phyloP scores from a whole-genome alignment of 2,888 invertebrate genomes.

The Opisthograptis luteolata region DNA sequence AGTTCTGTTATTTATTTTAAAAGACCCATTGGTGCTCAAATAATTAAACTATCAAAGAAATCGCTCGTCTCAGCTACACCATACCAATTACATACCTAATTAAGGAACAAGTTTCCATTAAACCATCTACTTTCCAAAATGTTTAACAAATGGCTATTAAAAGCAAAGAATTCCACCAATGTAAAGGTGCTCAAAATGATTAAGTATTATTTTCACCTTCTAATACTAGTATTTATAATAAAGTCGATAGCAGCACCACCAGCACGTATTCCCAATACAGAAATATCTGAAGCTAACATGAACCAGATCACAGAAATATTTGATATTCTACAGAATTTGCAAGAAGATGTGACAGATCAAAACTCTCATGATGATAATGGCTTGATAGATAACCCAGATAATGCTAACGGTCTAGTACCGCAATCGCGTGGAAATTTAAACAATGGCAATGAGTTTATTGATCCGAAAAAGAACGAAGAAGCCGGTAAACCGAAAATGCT shows the following conservation, averaged over 20 bases:
- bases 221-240: background rate
- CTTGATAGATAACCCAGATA: background rate
- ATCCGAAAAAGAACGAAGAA: background rate
- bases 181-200: background rate
- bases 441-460: background rate
- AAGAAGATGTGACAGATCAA: background rate
- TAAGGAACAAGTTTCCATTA: background rate
- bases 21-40: no score
- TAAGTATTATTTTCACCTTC: background rate
- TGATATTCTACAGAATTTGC: no score
- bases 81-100: constrained; percentile 4
- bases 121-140: background rate
- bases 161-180: background rate
- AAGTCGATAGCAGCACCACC: background rate
- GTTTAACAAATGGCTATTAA: background rate
- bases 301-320: background rate
- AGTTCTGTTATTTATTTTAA: no score
- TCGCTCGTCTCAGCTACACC: background rate
- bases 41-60: no score
- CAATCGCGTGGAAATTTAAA: no score
- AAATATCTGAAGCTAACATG: background rate
- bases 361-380: background rate
- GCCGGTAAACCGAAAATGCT: background rate
- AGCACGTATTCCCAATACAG: background rate
- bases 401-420: background rate